phyloP scores from a whole-genome alignment of 2,797 vertebrate species.

The Balearica regulorum region DNA sequence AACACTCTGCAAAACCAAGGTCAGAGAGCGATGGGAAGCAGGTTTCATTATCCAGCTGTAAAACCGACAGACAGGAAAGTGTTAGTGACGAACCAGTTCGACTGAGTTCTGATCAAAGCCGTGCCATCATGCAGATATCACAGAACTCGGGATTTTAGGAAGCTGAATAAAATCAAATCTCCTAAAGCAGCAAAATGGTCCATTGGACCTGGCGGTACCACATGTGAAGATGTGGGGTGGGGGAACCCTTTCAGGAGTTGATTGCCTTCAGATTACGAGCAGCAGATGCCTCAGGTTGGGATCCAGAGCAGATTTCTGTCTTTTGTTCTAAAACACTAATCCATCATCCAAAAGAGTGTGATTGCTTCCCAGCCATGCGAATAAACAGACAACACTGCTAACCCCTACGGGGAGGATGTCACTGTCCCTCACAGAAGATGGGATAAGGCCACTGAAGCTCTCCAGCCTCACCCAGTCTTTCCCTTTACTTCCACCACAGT shows the following conservation, averaged over 20 bases:
- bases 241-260: background rate
- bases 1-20: background rate
- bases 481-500: background rate
- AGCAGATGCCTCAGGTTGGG: background rate
- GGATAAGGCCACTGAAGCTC: background rate
- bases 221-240: background rate
- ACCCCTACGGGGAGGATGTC: background rate
- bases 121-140: background rate
- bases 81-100: background rate
- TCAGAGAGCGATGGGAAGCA: background rate
- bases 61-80: background rate
- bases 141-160: background rate
- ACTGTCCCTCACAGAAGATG: background rate
- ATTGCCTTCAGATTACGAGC: background rate
- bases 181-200: background rate
- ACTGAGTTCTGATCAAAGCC: background rate
- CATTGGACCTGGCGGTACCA: rapidly evolving
- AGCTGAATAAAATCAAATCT: background rate
- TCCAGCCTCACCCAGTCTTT: background rate
- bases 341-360: background rate
- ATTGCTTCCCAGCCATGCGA: background rate
- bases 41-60: background rate
- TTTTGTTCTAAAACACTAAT: background rate
- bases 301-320: background rate
- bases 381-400: background rate